Evolutionary conservation across 2,113 vertebrate genomes (phyloP).

Genomic region (Chaetodon auriga): DNA sequence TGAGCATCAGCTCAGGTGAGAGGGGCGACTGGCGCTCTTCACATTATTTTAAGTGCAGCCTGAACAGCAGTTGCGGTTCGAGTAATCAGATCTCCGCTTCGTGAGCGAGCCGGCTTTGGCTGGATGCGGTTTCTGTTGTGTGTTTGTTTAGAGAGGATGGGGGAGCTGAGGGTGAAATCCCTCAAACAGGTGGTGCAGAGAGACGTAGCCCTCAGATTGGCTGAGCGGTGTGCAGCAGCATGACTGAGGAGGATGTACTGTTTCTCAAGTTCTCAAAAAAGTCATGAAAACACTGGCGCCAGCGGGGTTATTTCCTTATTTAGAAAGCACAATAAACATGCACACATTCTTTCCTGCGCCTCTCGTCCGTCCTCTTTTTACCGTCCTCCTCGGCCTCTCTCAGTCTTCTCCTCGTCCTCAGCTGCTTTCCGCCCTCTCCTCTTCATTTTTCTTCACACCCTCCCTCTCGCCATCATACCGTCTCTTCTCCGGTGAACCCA

Average conservation of each 20-base stretch:
- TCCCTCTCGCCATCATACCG: neutral
- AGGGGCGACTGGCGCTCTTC: neutral
- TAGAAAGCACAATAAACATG: conserved; percentile 69
- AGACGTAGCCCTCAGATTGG: conserved; percentile 1
- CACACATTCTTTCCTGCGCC: conserved; percentile 55
- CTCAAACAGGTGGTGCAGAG: conserved; percentile 54
- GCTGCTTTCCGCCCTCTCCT: conserved; percentile 3
- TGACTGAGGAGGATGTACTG: neutral
- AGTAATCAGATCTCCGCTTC: conserved; percentile 21
- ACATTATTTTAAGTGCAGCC: conserved; percentile 3
- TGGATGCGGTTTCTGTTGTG: conserved; percentile 28
- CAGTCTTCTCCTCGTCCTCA: conserved; percentile 8
- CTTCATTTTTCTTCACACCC: neutral
- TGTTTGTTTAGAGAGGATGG: neutral
- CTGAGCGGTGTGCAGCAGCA: neutral
- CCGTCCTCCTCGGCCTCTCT: neutral
- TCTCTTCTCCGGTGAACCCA: conserved; percentile 27
- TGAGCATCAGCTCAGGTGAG: conserved; percentile 34
- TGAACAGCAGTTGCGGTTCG: neutral
- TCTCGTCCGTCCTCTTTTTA: conserved; percentile 22
- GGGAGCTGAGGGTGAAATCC: conserved; percentile 3
- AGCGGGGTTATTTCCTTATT: conserved; percentile 57
- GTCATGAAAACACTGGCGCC: conserved; percentile 40
- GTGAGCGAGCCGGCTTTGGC: conserved; percentile 31
- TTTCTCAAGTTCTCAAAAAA: conserved; percentile 41